Evolutionary conservation across 2,113 vertebrate genomes (phyloP).

Genomic region (Rhynchopsitta pachyrhyncha): DNA sequence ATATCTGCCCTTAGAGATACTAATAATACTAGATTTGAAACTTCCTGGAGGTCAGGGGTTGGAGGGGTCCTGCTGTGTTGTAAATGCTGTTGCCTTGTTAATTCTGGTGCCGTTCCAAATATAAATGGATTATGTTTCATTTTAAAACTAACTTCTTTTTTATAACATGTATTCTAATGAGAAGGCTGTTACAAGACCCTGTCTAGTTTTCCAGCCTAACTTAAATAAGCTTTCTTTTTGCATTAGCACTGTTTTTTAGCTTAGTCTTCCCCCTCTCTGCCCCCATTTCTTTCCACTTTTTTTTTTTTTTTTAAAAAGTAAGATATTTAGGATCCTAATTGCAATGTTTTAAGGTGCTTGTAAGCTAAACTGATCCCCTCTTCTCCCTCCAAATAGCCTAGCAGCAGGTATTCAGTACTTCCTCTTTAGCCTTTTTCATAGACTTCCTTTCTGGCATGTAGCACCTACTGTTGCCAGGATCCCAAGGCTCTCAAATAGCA

Average conservation of each 20-base stretch:
- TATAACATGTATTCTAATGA: background rate
- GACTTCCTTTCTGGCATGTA: background rate
- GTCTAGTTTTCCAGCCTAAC: background rate
- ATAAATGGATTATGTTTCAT: background rate
- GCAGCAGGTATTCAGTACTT: background rate
- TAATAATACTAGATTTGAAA: background rate
- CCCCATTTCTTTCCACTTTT: fast-evolving
- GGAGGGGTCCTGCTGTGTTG: background rate
- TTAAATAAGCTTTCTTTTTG: background rate
- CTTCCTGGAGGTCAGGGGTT: background rate
- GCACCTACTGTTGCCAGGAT: background rate
- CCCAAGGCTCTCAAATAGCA: background rate
- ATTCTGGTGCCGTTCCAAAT: background rate
- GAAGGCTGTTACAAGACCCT: background rate
- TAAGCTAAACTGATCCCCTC: background rate
- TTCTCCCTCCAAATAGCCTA: background rate
- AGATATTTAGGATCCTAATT: background rate
- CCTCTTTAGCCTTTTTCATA: background rate
- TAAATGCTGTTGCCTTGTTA: background rate
- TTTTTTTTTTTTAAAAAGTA: background rate
- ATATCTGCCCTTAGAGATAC: background rate
- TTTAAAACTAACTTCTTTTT: background rate
- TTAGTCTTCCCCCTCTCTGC: background rate
- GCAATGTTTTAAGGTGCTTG: background rate
- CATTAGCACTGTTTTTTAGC: background rate